Evolutionary conservation across 1,140 invertebrate genomes (phyloP).

Genomic region (Neodiprion lecontei): DNA sequence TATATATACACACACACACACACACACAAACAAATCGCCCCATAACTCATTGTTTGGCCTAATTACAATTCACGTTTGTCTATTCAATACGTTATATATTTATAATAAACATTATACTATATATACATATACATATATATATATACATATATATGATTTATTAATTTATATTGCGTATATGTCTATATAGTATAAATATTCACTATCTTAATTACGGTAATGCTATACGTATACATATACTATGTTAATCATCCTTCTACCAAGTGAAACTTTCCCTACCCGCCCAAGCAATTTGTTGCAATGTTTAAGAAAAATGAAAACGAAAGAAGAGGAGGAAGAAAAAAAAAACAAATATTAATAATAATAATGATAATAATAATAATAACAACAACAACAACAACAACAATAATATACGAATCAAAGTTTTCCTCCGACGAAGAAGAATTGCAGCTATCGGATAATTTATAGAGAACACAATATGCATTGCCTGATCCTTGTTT

Average conservation of each 20-base stretch:
- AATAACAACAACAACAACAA: too few species aligned
- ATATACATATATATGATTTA: not conserved
- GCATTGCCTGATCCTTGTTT: too few species aligned
- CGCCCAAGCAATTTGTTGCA: not conserved
- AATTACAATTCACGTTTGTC: slow-evolving; percentile 37
- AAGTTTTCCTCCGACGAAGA: too few species aligned
- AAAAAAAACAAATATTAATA: too few species aligned
- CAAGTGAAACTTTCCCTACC: not conserved
- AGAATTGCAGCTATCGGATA: too few species aligned
- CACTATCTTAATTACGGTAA: not conserved
- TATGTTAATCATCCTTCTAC: not conserved
- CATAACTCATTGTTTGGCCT: slow-evolving; percentile 37
- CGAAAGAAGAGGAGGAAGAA: not conserved
- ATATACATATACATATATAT: slow-evolving; percentile 5
- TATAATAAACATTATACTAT: slow-evolving; percentile 26
- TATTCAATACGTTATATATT: slow-evolving; percentile 29
- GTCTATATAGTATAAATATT: not conserved
- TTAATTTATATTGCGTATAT: not conserved
- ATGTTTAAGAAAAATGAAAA: not conserved
- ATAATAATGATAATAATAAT: too few species aligned
- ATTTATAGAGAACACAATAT: too few species aligned
- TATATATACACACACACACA: not conserved
- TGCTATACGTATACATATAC: not conserved
- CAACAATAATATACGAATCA: too few species aligned
- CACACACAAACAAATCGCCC: slow-evolving; percentile 12